phyloP scores from a whole-genome alignment of 2,113 vertebrate species.

The Chitala chitala region DNA sequence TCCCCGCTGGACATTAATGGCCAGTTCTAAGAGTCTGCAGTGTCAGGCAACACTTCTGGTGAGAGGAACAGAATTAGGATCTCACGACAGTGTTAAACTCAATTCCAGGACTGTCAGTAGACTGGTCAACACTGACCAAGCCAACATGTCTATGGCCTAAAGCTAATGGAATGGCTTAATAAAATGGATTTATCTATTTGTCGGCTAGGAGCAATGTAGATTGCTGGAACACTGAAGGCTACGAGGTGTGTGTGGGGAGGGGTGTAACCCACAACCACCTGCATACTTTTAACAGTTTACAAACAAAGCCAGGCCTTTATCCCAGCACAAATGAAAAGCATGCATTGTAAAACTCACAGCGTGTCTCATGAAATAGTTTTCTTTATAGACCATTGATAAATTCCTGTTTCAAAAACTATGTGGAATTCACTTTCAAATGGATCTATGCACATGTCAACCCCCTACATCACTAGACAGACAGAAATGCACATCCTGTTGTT shows the following conservation, averaged over 20 bases:
- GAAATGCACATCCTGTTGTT: neutral
- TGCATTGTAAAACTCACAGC: neutral
- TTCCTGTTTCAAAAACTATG: neutral
- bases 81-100: neutral
- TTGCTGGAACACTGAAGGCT: neutral
- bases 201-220: neutral
- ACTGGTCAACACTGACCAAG: neutral
- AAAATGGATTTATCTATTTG: constrained; percentile 27
- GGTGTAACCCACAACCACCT: neutral
- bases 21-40: neutral
- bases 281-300: neutral
- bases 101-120: constrained; percentile 14
- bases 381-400: constrained; percentile 21
- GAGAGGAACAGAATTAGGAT: neutral
- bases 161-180: constrained; percentile 19
- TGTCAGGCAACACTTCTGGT: neutral
- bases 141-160: neutral
- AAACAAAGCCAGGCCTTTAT: constrained; percentile 7
- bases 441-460: neutral
- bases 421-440: constrained; percentile 11
- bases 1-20: neutral
- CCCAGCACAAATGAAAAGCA: neutral
- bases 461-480: neutral
- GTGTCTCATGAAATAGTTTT: constrained; percentile 8
- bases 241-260: neutral